A percentile compares a stretch with the other conserved stretches of the same genome.
These are phyloP conservation scores for Argyresthia albistria DNA, from an alignment of 2,888 invertebrate species.

Conservation along the genomic window DNA sequence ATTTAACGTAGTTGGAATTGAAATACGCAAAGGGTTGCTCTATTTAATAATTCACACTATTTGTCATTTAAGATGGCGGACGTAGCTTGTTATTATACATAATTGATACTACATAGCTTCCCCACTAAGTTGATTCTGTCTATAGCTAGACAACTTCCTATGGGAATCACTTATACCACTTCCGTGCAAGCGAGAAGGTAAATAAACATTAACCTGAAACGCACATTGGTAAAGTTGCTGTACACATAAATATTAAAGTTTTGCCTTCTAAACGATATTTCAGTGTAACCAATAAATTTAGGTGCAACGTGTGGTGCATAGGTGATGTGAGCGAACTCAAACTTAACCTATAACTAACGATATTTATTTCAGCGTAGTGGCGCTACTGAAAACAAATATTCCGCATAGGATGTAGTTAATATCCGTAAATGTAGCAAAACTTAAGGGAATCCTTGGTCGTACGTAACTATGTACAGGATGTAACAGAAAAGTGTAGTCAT, in stretches of 20 bases:
- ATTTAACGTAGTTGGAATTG: no score
- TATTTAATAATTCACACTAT: no score
- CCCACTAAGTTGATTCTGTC: neutral
- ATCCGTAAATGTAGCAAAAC: neutral
- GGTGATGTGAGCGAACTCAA: constrained; percentile 1
- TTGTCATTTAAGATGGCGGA: no score
- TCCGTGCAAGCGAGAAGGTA: neutral
- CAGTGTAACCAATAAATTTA: neutral
- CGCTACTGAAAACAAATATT: neutral
- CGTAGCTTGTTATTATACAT: neutral
- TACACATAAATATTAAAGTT: constrained; percentile 1
- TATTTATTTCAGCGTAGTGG: neutral
- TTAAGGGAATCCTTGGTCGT: neutral
- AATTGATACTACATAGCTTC: neutral
- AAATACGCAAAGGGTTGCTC: no score
- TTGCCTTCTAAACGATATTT: constrained; percentile 1
- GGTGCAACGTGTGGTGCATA: constrained; percentile 3
- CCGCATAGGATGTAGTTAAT: neutral
- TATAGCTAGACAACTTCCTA: neutral
- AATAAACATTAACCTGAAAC: neutral
- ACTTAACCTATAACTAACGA: neutral
- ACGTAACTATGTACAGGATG: neutral
- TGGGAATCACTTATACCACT: neutral
- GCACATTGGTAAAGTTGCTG: neutral
- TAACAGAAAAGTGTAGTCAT: no score